Evolutionary conservation across 2,113 vertebrate genomes (phyloP).

Genomic region (Burhinus bistriatus): DNA sequence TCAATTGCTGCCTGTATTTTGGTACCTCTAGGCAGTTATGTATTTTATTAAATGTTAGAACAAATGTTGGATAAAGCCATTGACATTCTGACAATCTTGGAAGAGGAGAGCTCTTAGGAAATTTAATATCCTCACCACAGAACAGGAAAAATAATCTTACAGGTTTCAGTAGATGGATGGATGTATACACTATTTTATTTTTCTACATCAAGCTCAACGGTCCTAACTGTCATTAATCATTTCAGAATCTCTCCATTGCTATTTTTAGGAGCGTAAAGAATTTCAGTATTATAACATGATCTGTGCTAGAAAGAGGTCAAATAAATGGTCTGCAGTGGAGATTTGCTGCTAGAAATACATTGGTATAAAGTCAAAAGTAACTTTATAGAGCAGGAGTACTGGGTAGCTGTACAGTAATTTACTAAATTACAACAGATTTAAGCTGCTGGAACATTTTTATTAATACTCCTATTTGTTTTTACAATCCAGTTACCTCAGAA

Average conservation of each 20-base stretch:
- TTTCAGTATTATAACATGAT: constrained; percentile 23
- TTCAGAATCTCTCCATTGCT: constrained; percentile 25
- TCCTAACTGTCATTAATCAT: constrained; percentile 64
- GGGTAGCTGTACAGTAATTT: constrained; percentile 28
- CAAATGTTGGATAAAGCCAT: background rate
- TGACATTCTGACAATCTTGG: constrained; percentile 8
- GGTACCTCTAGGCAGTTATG: background rate
- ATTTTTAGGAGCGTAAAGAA: constrained; percentile 39
- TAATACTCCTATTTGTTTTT: constrained; percentile 56
- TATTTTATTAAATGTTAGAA: constrained; percentile 1
- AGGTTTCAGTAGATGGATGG: constrained; percentile 39
- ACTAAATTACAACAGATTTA: constrained; percentile 51
- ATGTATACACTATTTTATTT: constrained; percentile 29
- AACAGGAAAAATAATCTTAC: constrained; percentile 51
- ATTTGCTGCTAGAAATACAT: constrained; percentile 13
- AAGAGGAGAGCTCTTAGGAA: background rate
- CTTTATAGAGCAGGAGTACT: constrained; percentile 7
- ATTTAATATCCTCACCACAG: constrained; percentile 23
- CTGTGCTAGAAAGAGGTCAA: constrained; percentile 4
- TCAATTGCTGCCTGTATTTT: background rate
- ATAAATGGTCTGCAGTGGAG: constrained; percentile 1
- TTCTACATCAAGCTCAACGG: constrained; percentile 26
- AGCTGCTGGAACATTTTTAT: constrained; percentile 47
- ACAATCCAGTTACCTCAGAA: constrained; percentile 43
- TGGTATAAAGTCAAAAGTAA: constrained; percentile 34